These are phyloP conservation scores for Halichoeres trimaculatus DNA, from an alignment of 2,113 vertebrate species.

Conservation along the genomic window DNA sequence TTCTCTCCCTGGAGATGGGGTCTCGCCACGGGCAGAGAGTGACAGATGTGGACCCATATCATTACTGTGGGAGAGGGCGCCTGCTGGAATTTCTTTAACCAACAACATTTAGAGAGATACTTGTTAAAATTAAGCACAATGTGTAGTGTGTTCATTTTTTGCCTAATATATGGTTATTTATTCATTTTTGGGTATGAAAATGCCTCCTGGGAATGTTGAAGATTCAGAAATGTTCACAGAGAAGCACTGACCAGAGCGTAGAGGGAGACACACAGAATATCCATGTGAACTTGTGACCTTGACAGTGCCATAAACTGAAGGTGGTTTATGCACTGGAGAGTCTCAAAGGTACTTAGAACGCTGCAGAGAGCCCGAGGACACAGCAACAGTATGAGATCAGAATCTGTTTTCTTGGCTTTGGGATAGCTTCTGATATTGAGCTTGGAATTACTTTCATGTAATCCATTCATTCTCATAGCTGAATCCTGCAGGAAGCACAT, in stretches of 20 bases:
- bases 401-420: slow-evolving; percentile 74
- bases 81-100: slow-evolving; percentile 9
- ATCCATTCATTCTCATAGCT: slow-evolving; percentile 77
- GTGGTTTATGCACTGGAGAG: slow-evolving; percentile 67
- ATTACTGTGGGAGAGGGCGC: slow-evolving; percentile 39
- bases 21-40: slow-evolving; percentile 62
- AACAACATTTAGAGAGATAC: slow-evolving; percentile 7
- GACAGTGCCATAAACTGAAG: slow-evolving; percentile 60
- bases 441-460: slow-evolving; percentile 79
- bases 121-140: not conserved
- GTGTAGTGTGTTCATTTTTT: not conserved
- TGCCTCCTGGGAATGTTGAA: not conserved
- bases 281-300: slow-evolving; percentile 73
- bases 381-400: slow-evolving; percentile 75
- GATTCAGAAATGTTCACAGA: slow-evolving; percentile 1
- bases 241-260: not conserved
- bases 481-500: slow-evolving; percentile 74
- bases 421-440: slow-evolving; percentile 80
- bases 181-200: slow-evolving; percentile 13
- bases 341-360: slow-evolving; percentile 69
- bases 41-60: slow-evolving; percentile 62
- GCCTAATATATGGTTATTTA: slow-evolving; percentile 9
- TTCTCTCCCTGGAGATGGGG: slow-evolving; percentile 66
- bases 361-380: slow-evolving; percentile 69
- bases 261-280: slow-evolving; percentile 38